phyloP scores from a whole-genome alignment of 1,140 invertebrate species.

The Anastatus disparis region DNA sequence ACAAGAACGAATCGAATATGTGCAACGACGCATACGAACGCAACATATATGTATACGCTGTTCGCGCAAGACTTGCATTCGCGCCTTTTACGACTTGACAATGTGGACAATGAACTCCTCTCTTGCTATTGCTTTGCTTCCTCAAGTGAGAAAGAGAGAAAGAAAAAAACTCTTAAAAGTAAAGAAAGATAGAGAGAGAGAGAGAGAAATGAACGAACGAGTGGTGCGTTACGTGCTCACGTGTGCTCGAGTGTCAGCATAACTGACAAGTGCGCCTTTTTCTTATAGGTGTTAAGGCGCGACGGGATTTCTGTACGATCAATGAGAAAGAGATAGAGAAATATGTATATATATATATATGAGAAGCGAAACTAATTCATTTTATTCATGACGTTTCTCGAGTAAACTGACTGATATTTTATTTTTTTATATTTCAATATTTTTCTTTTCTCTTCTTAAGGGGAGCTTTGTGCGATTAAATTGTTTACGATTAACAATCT shows the following conservation, averaged over 20 bases:
- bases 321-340: too few relatives aligned
- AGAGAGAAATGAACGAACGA: too few relatives aligned
- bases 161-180: neutral
- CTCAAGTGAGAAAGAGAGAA: neutral
- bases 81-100: constrained; percentile 18
- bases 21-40: neutral
- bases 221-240: neutral
- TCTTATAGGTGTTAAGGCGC: constrained; percentile 17
- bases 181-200: too few relatives aligned
- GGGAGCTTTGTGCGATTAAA: neutral
- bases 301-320: neutral
- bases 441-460: neutral
- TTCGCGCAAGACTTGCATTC: constrained; percentile 11
- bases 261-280: constrained; percentile 28
- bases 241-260: constrained; percentile 15
- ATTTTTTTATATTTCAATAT: neutral
- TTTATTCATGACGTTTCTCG: constrained; percentile 15
- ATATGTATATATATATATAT: too few relatives aligned
- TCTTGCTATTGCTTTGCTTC: too few relatives aligned
- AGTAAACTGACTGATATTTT: neutral
- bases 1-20: neutral
- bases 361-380: constrained; percentile 20
- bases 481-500: neutral
- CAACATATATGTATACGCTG: too few relatives aligned
- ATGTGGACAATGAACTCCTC: constrained; percentile 23